phyloP scores from a whole-genome alignment of 2,888 invertebrate species.

The Dusona sp. region DNA sequence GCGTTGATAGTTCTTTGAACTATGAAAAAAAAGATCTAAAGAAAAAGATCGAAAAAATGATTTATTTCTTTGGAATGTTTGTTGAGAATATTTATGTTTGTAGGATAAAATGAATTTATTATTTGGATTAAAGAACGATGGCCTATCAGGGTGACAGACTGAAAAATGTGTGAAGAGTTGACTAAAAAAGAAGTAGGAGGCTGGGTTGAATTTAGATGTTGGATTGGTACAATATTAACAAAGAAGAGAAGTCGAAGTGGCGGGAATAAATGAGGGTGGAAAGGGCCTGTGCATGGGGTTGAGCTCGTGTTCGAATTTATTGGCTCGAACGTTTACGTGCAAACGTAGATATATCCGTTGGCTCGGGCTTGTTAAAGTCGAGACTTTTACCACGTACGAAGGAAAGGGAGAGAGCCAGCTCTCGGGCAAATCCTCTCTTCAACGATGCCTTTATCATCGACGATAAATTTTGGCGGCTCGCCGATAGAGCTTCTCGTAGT shows the following conservation, averaged over 20 bases:
- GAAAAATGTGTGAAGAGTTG: neutral
- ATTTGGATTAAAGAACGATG: neutral
- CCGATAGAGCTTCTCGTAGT: slow-evolving; percentile 71
- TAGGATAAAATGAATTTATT: neutral
- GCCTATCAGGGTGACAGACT: neutral
- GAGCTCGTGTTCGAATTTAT: slow-evolving; percentile 73
- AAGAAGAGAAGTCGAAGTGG: slow-evolving; percentile 8
- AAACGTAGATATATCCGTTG: slow-evolving; percentile 5
- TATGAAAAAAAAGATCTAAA: neutral
- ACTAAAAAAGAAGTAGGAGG: neutral
- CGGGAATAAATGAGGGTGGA: slow-evolving; percentile 43
- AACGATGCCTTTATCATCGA: slow-evolving; percentile 78
- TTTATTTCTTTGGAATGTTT: neutral
- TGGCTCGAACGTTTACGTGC: slow-evolving; percentile 69
- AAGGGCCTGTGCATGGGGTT: neutral
- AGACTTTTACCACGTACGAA: slow-evolving; percentile 66
- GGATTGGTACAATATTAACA: neutral
- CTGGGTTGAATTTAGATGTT: neutral
- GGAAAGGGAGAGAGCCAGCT: slow-evolving; percentile 19
- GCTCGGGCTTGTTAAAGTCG: slow-evolving; percentile 33
- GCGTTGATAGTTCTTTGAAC: neutral
- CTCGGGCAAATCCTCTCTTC: slow-evolving; percentile 41
- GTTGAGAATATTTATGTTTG: neutral
- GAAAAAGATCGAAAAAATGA: neutral
- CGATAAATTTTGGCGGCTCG: slow-evolving; percentile 79